phyloP scores from a whole-genome alignment of 2,888 invertebrate species.

The Omphaloscelis lunosa region DNA sequence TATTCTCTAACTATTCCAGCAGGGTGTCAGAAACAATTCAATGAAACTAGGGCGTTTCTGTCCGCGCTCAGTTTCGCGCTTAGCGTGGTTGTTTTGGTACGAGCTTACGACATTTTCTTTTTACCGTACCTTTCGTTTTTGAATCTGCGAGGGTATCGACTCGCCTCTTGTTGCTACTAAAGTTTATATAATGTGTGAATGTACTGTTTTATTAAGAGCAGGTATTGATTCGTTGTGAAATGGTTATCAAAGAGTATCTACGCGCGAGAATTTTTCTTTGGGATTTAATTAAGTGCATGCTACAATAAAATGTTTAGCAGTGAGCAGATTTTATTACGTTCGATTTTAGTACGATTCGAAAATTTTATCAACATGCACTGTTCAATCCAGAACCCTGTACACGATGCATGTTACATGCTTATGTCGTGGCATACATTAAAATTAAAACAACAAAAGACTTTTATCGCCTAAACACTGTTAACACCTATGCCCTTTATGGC shows the following conservation, averaged over 20 bases:
- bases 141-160: slow-evolving; percentile 45
- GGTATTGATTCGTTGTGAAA: slow-evolving; percentile 43
- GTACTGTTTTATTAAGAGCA: slow-evolving; percentile 40
- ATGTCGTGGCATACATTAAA: no score
- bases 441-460: no score
- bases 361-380: background rate
- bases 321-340: background rate
- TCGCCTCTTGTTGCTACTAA: slow-evolving; percentile 40
- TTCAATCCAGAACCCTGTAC: background rate
- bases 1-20: background rate
- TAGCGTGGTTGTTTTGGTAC: slow-evolving; percentile 62
- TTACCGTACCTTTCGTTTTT: slow-evolving; percentile 53
- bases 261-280: slow-evolving; percentile 1
- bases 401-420: no score
- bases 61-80: slow-evolving; percentile 65
- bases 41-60: slow-evolving; percentile 68
- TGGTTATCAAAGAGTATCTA: slow-evolving; percentile 11
- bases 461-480: no score
- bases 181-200: slow-evolving; percentile 36
- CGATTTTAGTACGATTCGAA: background rate
- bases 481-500: no score
- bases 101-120: slow-evolving; percentile 64
- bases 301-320: background rate
- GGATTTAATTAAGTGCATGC: no score
- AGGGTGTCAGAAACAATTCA: slow-evolving; percentile 63